Percentiles rank a stretch among this genome's conserved stretches.
Evolutionary conservation across 2,113 vertebrate genomes (phyloP).

Genomic region (Macquaria ambigua): DNA sequence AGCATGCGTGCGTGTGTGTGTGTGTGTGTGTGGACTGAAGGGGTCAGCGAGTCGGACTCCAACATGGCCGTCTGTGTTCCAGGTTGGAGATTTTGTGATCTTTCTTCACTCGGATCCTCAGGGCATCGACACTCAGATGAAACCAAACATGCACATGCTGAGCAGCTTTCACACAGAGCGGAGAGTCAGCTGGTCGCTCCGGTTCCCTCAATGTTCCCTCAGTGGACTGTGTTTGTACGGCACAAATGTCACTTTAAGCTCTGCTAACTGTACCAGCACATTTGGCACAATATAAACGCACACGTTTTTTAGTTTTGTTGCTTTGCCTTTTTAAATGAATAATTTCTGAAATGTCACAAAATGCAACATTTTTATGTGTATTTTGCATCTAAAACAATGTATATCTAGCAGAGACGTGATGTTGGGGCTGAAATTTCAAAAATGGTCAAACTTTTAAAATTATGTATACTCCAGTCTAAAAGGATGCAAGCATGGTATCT

Average conservation of each 20-base stretch:
- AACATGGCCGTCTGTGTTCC: slow-evolving; percentile 47
- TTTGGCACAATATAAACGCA: background rate
- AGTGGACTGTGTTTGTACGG: slow-evolving; percentile 14
- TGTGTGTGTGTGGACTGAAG: slow-evolving; percentile 20
- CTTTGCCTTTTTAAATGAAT: too few relatives aligned
- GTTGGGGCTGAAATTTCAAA: too few relatives aligned
- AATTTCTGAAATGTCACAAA: background rate
- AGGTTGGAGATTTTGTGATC: slow-evolving; percentile 53
- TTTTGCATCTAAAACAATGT: too few relatives aligned
- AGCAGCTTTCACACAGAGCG: slow-evolving; percentile 57
- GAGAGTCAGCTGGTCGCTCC: slow-evolving; percentile 69
- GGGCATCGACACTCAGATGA: slow-evolving; percentile 50
- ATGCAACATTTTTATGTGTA: background rate
- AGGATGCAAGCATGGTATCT: too few relatives aligned
- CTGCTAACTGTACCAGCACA: background rate
- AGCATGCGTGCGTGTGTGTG: slow-evolving; percentile 7
- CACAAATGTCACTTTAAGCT: slow-evolving; percentile 40
- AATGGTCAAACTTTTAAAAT: too few relatives aligned
- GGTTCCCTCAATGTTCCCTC: slow-evolving; percentile 32
- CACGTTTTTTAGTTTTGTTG: too few relatives aligned
- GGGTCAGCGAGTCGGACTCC: slow-evolving; percentile 40
- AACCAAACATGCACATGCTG: slow-evolving; percentile 81
- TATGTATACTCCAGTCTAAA: too few relatives aligned
- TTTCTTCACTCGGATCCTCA: slow-evolving; percentile 43
- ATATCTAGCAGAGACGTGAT: background rate